Evolutionary conservation across 2,113 vertebrate genomes (phyloP).

Genomic region (Oncorhynchus gorbuscha): DNA sequence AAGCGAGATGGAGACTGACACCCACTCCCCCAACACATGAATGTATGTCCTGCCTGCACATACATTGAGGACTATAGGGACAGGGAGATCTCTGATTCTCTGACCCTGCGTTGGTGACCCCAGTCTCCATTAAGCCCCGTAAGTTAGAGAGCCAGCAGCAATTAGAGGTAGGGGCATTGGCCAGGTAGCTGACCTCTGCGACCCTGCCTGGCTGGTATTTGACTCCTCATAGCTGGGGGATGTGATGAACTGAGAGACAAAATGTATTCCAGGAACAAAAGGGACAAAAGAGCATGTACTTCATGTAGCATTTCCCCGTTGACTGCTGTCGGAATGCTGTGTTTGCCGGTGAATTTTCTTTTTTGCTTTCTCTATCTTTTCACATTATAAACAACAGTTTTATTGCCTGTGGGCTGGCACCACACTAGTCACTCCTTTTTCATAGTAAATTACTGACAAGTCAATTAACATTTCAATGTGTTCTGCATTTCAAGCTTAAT

Average conservation of each 20-base stretch:
- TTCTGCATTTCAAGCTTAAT: slow-evolving; percentile 7
- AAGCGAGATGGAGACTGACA: no score
- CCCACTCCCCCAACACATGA: background rate
- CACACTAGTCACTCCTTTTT: slow-evolving; percentile 20
- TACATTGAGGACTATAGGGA: slow-evolving; percentile 41
- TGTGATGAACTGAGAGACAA: slow-evolving; percentile 28
- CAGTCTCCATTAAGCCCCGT: slow-evolving; percentile 38
- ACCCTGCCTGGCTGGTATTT: slow-evolving; percentile 55
- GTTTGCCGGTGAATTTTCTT: background rate
- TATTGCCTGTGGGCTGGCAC: slow-evolving; percentile 36
- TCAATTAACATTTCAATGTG: slow-evolving; percentile 17
- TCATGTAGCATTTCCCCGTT: no score
- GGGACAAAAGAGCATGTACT: no score
- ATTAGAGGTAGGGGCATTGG: slow-evolving; percentile 47
- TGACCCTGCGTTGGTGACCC: slow-evolving; percentile 41
- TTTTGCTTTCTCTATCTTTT: slow-evolving; percentile 11
- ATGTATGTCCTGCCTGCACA: slow-evolving; percentile 39
- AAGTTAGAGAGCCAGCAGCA: slow-evolving; percentile 53
- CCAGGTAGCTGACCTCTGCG: slow-evolving; percentile 52
- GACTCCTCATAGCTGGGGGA: slow-evolving; percentile 44
- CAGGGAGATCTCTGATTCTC: slow-evolving; percentile 14
- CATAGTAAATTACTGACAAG: background rate
- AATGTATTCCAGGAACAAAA: no score
- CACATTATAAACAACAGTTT: slow-evolving; percentile 17
- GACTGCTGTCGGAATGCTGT: no score